A percentile compares a stretch with the other conserved stretches of the same genome.
Evolutionary conservation across 2,888 invertebrate species (phyloP).

Genomic region (Xanthia icteritia): DNA sequence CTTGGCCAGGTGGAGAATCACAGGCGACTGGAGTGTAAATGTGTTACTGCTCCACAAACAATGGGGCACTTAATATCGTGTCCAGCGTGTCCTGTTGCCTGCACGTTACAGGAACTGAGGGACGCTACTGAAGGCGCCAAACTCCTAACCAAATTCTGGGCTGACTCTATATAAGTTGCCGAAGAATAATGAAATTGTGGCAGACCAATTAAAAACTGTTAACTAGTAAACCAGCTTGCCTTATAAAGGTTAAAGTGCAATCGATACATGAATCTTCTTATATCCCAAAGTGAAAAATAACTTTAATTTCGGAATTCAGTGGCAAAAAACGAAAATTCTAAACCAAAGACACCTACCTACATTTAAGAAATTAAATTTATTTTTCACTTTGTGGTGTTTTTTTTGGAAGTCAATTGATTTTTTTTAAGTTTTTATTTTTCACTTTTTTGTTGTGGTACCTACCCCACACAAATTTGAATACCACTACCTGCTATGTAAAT

Average conservation of each 20-base stretch:
- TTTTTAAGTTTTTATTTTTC: too few relatives aligned
- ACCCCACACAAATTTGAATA: too few relatives aligned
- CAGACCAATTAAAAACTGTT: background rate
- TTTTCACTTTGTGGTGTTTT: too few relatives aligned
- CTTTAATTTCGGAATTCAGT: too few relatives aligned
- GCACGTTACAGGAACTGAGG: background rate
- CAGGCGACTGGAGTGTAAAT: background rate
- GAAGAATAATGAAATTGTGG: background rate
- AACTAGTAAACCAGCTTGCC: background rate
- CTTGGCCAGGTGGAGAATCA: background rate
- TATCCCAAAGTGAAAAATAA: too few relatives aligned
- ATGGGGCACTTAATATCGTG: background rate
- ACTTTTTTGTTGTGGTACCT: too few relatives aligned
- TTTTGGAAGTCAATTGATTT: too few relatives aligned
- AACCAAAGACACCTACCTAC: too few relatives aligned
- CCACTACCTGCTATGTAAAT: too few relatives aligned
- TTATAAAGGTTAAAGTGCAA: constrained; percentile 25
- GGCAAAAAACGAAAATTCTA: too few relatives aligned
- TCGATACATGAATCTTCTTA: constrained; percentile 48
- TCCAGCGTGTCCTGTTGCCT: background rate
- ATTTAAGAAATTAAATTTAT: too few relatives aligned
- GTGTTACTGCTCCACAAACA: background rate
- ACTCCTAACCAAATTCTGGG: background rate
- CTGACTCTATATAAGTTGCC: background rate
- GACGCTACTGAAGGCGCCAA: background rate